These are phyloP conservation scores for Clangula hyemalis DNA, from an alignment of 2,797 vertebrate genomes.

Conservation along the genomic window DNA sequence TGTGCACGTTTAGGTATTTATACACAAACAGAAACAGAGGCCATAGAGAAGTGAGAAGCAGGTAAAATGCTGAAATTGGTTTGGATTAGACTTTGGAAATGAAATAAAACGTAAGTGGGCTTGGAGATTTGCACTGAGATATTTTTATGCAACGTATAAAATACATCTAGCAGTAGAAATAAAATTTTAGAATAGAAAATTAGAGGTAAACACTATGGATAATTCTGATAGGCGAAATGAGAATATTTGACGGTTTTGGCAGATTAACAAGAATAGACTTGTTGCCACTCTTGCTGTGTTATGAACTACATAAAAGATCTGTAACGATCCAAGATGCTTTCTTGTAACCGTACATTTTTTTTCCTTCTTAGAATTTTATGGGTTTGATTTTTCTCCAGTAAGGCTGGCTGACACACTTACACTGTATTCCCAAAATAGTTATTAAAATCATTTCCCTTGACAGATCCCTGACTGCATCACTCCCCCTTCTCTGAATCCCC, in stretches of 20 bases:
- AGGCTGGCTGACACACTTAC: conserved; percentile 31
- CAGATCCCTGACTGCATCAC: conserved; percentile 45
- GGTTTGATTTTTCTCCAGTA: neutral
- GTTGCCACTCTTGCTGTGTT: neutral
- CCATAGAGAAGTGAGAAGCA: accelerated
- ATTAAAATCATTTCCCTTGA: conserved; percentile 56
- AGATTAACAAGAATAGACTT: neutral
- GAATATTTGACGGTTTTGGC: neutral
- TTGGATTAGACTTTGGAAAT: accelerated
- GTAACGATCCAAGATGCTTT: neutral
- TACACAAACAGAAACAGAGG: neutral
- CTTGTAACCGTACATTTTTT: neutral
- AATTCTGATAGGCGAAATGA: neutral
- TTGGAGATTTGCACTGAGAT: neutral
- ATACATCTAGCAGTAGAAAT: neutral
- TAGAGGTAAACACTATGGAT: neutral
- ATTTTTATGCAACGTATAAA: neutral
- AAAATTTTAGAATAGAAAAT: neutral
- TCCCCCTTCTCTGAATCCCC: neutral
- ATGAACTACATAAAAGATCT: neutral
- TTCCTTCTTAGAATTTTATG: neutral
- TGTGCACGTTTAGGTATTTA: neutral
- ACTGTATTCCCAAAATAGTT: conserved; percentile 30
- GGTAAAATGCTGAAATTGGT: neutral
- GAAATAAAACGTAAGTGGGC: accelerated